These are phyloP conservation scores for Gambusia affinis DNA, from an alignment of 2,113 vertebrate species.

Conservation along the genomic window DNA sequence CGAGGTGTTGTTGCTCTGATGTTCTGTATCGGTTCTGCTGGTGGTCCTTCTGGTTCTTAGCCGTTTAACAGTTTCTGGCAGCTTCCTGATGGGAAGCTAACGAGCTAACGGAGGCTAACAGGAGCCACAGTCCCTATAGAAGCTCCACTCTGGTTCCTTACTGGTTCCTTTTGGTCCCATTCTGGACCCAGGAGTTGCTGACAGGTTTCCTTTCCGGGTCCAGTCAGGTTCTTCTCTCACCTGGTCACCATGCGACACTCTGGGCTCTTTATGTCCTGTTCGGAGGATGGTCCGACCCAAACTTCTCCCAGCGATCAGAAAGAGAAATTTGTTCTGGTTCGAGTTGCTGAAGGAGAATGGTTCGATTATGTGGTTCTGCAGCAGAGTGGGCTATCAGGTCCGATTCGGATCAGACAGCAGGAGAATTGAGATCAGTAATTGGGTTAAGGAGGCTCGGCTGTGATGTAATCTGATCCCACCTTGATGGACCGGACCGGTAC, in stretches of 20 bases:
- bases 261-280: too few relatives aligned
- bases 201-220: too few relatives aligned
- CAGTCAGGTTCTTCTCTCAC: too few relatives aligned
- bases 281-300: too few relatives aligned
- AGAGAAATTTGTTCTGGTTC: too few relatives aligned
- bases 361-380: neutral
- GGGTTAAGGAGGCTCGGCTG: neutral
- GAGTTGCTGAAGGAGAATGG: neutral
- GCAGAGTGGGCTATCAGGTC: too few relatives aligned
- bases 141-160: neutral
- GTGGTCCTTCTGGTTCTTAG: neutral
- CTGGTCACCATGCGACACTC: too few relatives aligned
- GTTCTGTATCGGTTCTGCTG: neutral
- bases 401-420: neutral
- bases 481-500: neutral
- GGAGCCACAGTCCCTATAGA: neutral
- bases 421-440: neutral
- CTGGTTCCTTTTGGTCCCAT: too few relatives aligned
- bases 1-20: neutral
- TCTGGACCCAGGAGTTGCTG: too few relatives aligned
- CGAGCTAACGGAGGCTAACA: slow-evolving; percentile 36
- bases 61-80: neutral
- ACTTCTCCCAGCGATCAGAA: too few relatives aligned
- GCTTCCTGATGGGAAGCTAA: slow-evolving; percentile 19
- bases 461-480: neutral